Conservation (phyloP, 2,888 invertebrate species). For the Alitta virens region DNA sequence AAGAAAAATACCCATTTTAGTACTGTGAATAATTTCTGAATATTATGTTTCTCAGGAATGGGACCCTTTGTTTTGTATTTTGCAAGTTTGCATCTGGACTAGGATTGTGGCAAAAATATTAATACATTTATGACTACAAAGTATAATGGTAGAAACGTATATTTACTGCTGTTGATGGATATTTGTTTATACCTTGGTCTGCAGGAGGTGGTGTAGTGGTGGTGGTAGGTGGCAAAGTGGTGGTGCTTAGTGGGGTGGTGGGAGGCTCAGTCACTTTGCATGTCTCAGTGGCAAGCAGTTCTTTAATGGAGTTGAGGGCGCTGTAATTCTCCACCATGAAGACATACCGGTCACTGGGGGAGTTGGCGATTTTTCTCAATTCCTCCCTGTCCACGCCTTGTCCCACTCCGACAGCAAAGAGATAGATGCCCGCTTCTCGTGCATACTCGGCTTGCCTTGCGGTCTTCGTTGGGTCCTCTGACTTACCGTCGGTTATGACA, state of each 20-base stretch:
- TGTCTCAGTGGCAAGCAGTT: constrained; percentile 43
- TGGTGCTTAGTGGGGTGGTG: neutral
- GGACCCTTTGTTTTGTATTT: too few relatives aligned
- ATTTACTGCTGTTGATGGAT: too few relatives aligned
- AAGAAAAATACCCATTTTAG: constrained; percentile 1
- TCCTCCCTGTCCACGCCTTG: constrained; percentile 37
- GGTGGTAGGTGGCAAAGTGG: neutral
- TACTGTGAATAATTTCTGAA: too few relatives aligned
- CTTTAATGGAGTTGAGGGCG: constrained; percentile 40
- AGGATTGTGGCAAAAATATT: too few relatives aligned
- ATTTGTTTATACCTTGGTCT: neutral
- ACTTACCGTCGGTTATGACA: constrained; percentile 49
- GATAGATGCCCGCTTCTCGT: constrained; percentile 37
- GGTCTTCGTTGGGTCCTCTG: constrained; percentile 33
- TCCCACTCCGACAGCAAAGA: constrained; percentile 51
- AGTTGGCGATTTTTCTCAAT: constrained; percentile 42
- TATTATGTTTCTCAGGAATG: too few relatives aligned
- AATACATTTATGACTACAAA: too few relatives aligned
- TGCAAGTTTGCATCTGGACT: too few relatives aligned
- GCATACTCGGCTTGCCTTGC: constrained; percentile 33
- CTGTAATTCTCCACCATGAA: constrained; percentile 44
- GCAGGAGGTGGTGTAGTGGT: neutral
- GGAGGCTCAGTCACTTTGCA: constrained; percentile 30
- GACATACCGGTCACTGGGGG: constrained; percentile 38
- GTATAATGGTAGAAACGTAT: too few relatives aligned